Conservation (phyloP, 2,888 invertebrate genomes). For the Pristionchus maxplancki region DNA sequence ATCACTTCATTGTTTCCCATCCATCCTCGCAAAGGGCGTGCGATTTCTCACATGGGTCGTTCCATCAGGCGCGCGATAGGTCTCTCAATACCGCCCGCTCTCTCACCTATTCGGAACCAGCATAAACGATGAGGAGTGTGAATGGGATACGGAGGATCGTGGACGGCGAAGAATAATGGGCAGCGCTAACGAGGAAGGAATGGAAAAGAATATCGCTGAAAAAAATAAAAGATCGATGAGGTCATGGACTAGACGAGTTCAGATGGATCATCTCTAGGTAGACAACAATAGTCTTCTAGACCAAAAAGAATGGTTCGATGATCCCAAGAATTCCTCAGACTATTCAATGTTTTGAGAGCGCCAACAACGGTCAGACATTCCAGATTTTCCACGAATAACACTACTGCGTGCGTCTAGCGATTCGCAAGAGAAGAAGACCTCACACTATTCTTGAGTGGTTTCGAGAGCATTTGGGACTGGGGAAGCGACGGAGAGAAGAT, state of each 20-base stretch:
- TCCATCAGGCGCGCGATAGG: not conserved
- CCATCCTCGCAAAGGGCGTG: not conserved
- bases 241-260: not conserved
- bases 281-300: not conserved
- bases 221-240: not conserved
- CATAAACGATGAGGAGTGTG: not conserved
- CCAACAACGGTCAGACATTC: not conserved
- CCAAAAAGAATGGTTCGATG: not conserved
- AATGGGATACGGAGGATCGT: not conserved
- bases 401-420: not conserved
- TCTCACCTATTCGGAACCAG: not conserved
- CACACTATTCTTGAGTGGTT: slow-evolving; percentile 19
- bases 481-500: not conserved
- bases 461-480: not conserved
- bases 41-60: not conserved
- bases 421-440: not conserved
- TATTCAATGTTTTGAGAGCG: too few species aligned
- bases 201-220: not conserved
- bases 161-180: not conserved
- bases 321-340: not conserved
- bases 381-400: not conserved
- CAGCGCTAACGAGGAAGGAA: not conserved
- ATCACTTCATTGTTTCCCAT: not conserved
- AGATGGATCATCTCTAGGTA: not conserved
- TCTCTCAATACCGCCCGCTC: not conserved